Percentiles rank a stretch among this genome's conserved stretches.
Evolutionary conservation across 2,888 invertebrate genomes (phyloP).

Genomic region (Troides aeacus): DNA sequence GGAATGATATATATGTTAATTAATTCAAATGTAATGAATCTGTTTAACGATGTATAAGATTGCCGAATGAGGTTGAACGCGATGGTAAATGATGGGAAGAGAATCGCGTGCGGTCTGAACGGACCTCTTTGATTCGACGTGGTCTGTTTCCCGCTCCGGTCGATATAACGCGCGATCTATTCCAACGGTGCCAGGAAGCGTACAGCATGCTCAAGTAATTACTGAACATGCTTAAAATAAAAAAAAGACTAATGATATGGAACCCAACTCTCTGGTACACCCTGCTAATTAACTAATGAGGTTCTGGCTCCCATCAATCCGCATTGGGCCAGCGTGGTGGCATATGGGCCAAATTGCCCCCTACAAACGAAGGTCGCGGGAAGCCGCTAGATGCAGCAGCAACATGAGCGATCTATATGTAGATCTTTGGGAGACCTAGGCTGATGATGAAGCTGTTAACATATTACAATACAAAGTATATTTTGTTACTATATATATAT

Average conservation of each 20-base stretch:
- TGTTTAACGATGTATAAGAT: slow-evolving; percentile 37
- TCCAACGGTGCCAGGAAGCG: slow-evolving; percentile 27
- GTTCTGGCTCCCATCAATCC: no score
- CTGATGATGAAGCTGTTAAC: no score
- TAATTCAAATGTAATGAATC: slow-evolving; percentile 23
- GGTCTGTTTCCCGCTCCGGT: slow-evolving; percentile 32
- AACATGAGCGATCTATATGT: no score
- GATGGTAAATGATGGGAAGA: slow-evolving; percentile 27
- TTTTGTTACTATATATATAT: no score
- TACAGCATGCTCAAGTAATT: slow-evolving; percentile 30
- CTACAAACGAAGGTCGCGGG: no score
- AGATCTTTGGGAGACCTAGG: no score
- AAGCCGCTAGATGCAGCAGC: no score
- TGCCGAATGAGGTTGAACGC: slow-evolving; percentile 33
- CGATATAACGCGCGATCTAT: slow-evolving; percentile 26
- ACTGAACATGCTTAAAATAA: background rate
- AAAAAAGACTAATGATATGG: background rate
- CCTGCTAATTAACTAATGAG: no score
- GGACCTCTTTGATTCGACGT: slow-evolving; percentile 28
- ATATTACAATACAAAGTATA: no score
- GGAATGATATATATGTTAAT: background rate
- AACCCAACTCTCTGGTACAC: no score
- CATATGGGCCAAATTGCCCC: no score
- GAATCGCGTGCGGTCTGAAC: slow-evolving; percentile 29
- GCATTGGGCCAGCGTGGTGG: no score